Conservation (phyloP, 2,797 vertebrate species). For the Oreochromis grahami region DNA sequence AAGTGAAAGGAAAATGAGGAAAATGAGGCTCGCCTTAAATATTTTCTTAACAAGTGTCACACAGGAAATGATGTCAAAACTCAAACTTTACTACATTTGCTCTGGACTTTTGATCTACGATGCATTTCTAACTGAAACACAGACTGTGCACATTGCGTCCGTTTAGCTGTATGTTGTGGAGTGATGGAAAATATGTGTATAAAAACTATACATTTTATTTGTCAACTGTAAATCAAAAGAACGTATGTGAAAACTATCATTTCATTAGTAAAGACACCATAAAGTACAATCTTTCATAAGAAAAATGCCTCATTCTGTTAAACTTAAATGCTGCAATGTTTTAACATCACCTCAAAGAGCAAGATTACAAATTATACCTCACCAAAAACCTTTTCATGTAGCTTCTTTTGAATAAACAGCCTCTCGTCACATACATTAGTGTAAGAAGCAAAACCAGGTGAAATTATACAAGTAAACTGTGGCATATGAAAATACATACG, state of each 20-base stretch:
- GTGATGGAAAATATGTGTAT: not conserved
- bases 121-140: no score
- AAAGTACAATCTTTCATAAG: not conserved
- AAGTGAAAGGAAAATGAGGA: not conserved
- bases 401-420: not conserved
- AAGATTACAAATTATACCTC: not conserved
- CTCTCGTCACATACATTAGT: no score
- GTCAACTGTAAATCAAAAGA: not conserved
- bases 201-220: not conserved
- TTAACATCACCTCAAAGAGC: not conserved
- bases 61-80: not conserved
- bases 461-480: not conserved
- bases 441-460: not conserved
- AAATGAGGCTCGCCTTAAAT: not conserved
- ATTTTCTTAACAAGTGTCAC: not conserved
- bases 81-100: not conserved
- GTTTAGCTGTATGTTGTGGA: not conserved
- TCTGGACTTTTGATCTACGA: not conserved
- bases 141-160: no score
- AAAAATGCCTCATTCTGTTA: not conserved
- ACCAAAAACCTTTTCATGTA: not conserved
- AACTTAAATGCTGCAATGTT: not conserved
- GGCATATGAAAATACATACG: not conserved
- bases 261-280: not conserved
- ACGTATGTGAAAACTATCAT: not conserved